A percentile compares a stretch with the other conserved stretches of the same genome.
These are phyloP conservation scores for Bolinopsis microptera DNA, from an alignment of 37 sponge, comb jelly and placozoan genomes.

Conservation along the genomic window DNA sequence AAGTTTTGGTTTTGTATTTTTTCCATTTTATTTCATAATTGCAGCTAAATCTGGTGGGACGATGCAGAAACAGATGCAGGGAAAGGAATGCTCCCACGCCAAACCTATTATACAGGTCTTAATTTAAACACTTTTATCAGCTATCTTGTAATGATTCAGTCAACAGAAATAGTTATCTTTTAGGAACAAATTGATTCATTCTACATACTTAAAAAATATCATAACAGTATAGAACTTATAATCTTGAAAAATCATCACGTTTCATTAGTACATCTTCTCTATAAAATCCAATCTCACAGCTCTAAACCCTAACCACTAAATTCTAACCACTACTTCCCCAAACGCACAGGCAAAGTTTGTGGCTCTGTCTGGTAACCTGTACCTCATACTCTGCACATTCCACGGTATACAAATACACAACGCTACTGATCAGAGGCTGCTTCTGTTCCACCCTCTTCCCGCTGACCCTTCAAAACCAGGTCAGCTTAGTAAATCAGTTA, in stretches of 20 bases:
- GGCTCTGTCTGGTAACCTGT: slow-evolving; percentile 37
- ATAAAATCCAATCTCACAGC: no score
- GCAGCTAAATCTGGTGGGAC: slow-evolving; percentile 36
- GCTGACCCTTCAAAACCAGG: slow-evolving; percentile 62
- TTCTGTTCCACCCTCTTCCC: slow-evolving; percentile 55
- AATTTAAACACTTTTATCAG: neutral
- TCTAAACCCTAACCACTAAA: no score
- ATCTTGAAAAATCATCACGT: no score
- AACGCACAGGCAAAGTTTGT: slow-evolving; percentile 44
- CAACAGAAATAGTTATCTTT: neutral
- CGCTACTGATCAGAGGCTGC: slow-evolving; percentile 41
- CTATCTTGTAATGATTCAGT: neutral
- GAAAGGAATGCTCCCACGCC: slow-evolving; percentile 52
- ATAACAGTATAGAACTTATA: no score
- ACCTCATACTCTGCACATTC: slow-evolving; percentile 53
- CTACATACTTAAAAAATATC: no score
- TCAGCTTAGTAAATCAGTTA: neutral
- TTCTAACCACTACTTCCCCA: no score
- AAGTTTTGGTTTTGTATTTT: no score
- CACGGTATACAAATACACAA: slow-evolving; percentile 65
- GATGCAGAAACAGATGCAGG: slow-evolving; percentile 47
- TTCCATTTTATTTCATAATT: neutral
- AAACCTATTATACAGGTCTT: slow-evolving; percentile 47
- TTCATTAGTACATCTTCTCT: no score
- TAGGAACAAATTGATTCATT: neutral